These are phyloP conservation scores for Spondyliosoma cantharus DNA, from an alignment of 2,797 vertebrate genomes.

Conservation along the genomic window DNA sequence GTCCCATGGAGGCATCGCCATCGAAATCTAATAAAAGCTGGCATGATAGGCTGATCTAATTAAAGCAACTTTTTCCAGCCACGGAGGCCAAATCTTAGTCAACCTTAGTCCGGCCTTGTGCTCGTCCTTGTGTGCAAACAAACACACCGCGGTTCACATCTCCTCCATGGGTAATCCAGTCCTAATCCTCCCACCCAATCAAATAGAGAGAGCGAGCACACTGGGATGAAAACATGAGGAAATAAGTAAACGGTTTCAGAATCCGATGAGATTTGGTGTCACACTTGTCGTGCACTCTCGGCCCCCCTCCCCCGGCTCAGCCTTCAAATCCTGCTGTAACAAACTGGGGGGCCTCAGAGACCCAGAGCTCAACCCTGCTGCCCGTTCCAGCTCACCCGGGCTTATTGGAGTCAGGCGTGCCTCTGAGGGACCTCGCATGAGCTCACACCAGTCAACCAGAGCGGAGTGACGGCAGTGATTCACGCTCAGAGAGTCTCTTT, in stretches of 20 bases:
- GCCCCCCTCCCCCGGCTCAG: slow-evolving; percentile 1
- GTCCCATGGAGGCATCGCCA: not conserved
- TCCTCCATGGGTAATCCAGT: slow-evolving; percentile 66
- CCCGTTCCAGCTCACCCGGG: slow-evolving; percentile 16
- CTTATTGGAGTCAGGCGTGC: slow-evolving; percentile 23
- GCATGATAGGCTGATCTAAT: too few relatives aligned
- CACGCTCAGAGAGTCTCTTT: slow-evolving; percentile 22
- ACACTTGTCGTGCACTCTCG: slow-evolving; percentile 17
- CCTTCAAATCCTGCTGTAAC: slow-evolving; percentile 45
- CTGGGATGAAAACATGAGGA: slow-evolving; percentile 50
- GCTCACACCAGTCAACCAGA: slow-evolving; percentile 33
- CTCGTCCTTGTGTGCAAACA: slow-evolving; percentile 19
- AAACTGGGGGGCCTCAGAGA: slow-evolving; percentile 28
- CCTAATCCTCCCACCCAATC: slow-evolving; percentile 72
- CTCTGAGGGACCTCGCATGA: slow-evolving; percentile 37
- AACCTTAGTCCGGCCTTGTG: not conserved
- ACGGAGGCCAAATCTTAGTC: not conserved
- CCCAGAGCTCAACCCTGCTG: slow-evolving; percentile 11
- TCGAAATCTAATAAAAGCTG: too few relatives aligned
- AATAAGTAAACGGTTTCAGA: slow-evolving; percentile 50
- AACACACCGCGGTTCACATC: slow-evolving; percentile 36
- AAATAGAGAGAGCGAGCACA: slow-evolving; percentile 57
- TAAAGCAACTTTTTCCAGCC: not conserved
- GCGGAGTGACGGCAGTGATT: slow-evolving; percentile 17
- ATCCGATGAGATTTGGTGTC: slow-evolving; percentile 53